Percentiles rank a stretch among this genome's conserved stretches.
phyloP scores from a whole-genome alignment of 2,888 invertebrate species.

The Leptinotarsa juncta region DNA sequence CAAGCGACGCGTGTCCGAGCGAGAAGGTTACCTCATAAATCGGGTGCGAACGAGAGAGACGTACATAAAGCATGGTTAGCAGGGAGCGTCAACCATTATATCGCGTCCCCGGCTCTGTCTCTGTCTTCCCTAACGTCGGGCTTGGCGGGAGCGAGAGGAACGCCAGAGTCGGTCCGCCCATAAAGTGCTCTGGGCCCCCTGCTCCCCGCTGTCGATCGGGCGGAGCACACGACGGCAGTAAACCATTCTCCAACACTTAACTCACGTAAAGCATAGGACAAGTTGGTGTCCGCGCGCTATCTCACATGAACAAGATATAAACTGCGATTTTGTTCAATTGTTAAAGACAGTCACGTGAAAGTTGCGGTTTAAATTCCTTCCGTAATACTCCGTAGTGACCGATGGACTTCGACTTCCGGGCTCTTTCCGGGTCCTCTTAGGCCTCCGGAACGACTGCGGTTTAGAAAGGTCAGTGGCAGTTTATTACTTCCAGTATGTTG shows the following conservation, averaged over 20 bases:
- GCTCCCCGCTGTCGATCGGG: constrained; percentile 58
- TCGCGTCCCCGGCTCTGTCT: constrained; percentile 62
- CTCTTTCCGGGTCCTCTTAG: constrained; percentile 62
- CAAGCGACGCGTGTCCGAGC: constrained; percentile 64
- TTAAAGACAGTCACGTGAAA: constrained; percentile 36
- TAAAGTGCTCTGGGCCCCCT: constrained; percentile 62
- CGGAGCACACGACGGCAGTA: constrained; percentile 65
- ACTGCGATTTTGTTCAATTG: constrained; percentile 37
- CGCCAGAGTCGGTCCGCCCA: constrained; percentile 66
- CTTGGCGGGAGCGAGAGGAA: constrained; percentile 61
- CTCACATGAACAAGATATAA: constrained; percentile 47
- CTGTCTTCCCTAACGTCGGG: constrained; percentile 39
- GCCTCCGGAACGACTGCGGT: constrained; percentile 61
- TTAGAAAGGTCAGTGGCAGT: constrained; percentile 65
- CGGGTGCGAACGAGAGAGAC: constrained; percentile 66
- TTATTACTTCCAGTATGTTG: constrained; percentile 61
- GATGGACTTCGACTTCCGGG: constrained; percentile 64
- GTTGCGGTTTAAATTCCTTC: constrained; percentile 37
- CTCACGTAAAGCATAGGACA: constrained; percentile 66
- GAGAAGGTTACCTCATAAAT: constrained; percentile 67
- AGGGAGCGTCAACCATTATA: constrained; percentile 69
- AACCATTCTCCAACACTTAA: constrained; percentile 68
- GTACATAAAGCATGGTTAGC: constrained; percentile 68
- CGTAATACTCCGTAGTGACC: constrained; percentile 58
- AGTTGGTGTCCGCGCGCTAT: constrained; percentile 63